Evolutionary conservation across 2,113 vertebrate species (phyloP), one percentile per base, ranked within the genome.

Genomic region (Alethe castanea): DNA sequence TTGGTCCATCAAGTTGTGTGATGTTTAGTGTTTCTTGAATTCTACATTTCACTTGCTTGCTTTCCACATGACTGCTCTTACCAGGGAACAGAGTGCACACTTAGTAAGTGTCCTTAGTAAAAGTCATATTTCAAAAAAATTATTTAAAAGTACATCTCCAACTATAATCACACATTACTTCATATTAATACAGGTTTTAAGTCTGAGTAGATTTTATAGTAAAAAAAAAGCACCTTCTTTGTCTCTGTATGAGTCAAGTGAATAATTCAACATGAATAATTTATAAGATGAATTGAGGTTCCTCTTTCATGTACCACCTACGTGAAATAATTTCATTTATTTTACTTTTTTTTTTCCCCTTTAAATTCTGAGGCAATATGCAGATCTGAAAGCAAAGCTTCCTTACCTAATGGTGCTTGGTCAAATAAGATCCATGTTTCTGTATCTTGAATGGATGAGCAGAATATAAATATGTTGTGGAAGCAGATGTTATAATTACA

Each of bases 201-300:
- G 25, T 59, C 45, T 84, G 87, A 95, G 88, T 93, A 82, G 76
- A 91, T 88, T 93, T 92, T 81, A 28, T 73, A 94, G n/a, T 82
- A 70, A 60, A 60, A 88, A 88, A 90, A 90, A 81, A 69, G 45
- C 20, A 93, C 47, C 78, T 71, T 62, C 88, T 94, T 88, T 91
- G 88, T 89, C 62, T 85, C 79, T 92, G 19, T 81, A 66, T 87
- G 64, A 95, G 90, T 84, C 92, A 80, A 95, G 53, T 94, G 93
- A 93, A 86, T 87, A 91, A 94, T 80, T 94, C 12, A 3, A 23
- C 31, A 90, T 96, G 94, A 96, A 96, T 96, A 95, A 96, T 96
- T 94, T 90, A 94, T 95, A 81, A 86, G 76, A 77, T 79, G 61
- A 93, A 88, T 88, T 53, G 82, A 81, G 24, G 85, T 64, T 82